Evolutionary conservation across 2,888 invertebrate species (phyloP), one percentile per base, ranked within the genome.

Genomic region (Didymodactylos carnosus): DNA sequence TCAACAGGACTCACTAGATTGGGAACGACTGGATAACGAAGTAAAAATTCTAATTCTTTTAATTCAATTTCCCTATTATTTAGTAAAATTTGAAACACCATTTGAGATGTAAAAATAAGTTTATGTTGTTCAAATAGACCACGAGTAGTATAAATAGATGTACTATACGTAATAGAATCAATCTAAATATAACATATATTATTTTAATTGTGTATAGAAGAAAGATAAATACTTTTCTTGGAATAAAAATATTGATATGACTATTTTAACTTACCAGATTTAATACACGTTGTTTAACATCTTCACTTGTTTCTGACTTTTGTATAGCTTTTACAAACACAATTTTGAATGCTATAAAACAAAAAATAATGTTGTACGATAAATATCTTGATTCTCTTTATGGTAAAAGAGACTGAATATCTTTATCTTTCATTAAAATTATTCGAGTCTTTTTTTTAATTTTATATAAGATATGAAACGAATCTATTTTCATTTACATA

Each of bases 1-100:
- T 94, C 94, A 1, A 95, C 94, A 1, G 94, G 94, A 80, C 91
- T 91, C 23, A 90, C 91, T 4, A 94, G 90, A 81, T 94, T 93
- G 0, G 92, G 92, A 77, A 91, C 91, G 76, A 91, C 87, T 11
- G 94, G 94, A 82, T 94, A 94, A 73, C 94, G 88, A 14, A 77
- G 39, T 27, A 77, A 69, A 69, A 77, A 77, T 43, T 77, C 77
- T 40, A 77, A 51, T 39, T 76, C 73, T 43, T 76, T 72, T 11
- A 46, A 19, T 51, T 72, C 72, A 16, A 77, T 75, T 71, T 76
- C 75, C 46, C 70, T 77, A 25, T 69, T 69, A 1, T 70, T 49
- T n/a, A 75, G 25, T 43, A 75, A 43, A 27, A 76, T 74, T 70
- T 77, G 77, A 39, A 77, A 75, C 14, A 76, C 72, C 72, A 77